A percentile compares a stretch with the other conserved stretches of the same genome.
phyloP scores from a whole-genome alignment of 1,140 invertebrate genomes.

The Protaetia brevitarsis region DNA sequence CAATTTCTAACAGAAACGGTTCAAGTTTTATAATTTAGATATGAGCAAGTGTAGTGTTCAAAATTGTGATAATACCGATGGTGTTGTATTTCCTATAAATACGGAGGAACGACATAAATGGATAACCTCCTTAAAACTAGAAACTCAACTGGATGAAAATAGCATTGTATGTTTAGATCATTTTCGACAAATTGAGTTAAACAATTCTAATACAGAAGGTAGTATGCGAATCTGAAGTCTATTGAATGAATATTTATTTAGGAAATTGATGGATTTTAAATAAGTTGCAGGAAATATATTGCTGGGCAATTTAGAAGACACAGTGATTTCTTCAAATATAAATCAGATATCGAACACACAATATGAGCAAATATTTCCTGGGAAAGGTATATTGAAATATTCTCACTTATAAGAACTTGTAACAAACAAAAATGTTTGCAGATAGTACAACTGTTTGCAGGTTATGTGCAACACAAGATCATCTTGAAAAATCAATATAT shows the following conservation, averaged over 20 bases:
- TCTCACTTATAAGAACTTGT: background rate
- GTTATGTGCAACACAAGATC: conserved; percentile 1
- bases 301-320: no score
- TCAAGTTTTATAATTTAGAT: background rate
- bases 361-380: no score
- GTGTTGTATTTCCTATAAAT: conserved; percentile 40
- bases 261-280: background rate
- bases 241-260: background rate
- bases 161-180: conserved; percentile 43
- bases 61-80: conserved; percentile 37
- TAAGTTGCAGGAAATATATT: no score
- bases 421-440: no score
- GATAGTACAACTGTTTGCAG: conserved; percentile 12
- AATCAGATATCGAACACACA: no score
- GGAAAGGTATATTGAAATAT: no score
- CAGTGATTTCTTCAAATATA: no score
- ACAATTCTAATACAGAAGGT: background rate
- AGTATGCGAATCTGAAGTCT: background rate
- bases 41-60: background rate
- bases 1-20: background rate
- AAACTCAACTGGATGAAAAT: conserved; percentile 23
- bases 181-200: conserved; percentile 34
- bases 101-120: conserved; percentile 33
- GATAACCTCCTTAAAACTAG: conserved; percentile 34
- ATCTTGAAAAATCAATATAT: conserved; percentile 6